Percentiles rank a stretch among this genome's conserved stretches.
Conservation (phyloP, 53 echinoderm and acorn worm species). For the Apostichopus leukothele region DNA sequence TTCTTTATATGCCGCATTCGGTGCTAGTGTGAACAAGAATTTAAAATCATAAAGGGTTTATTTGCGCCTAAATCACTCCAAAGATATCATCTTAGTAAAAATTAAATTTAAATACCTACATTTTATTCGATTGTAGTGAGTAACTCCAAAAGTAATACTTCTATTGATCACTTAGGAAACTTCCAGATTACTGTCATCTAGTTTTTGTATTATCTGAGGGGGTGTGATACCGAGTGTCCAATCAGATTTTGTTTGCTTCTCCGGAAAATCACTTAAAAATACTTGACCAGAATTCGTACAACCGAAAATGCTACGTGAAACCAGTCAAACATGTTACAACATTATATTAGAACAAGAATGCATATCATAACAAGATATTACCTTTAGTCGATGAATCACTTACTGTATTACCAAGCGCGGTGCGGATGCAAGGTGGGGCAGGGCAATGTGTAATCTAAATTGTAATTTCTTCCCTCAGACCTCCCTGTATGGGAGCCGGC, state of each 20-base stretch:
- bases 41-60: neutral
- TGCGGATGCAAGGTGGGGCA: too few species aligned
- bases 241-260: neutral
- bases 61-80: too few species aligned
- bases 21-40: neutral
- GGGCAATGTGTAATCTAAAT: too few species aligned
- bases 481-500: too few species aligned
- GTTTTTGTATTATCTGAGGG: constrained; percentile 15
- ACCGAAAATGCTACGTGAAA: too few species aligned
- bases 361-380: too few species aligned
- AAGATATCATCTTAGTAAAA: too few species aligned
- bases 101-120: neutral
- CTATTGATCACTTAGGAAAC: neutral
- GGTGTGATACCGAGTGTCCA: constrained; percentile 20
- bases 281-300: neutral
- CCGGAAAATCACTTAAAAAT: neutral
- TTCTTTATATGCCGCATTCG: neutral
- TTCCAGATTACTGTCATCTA: neutral
- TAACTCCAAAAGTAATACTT: neutral
- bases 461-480: too few species aligned
- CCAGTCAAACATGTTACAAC: too few species aligned
- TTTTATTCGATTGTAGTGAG: neutral
- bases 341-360: too few species aligned
- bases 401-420: too few species aligned
- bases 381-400: too few species aligned